Evolutionary conservation across 2,888 invertebrate genomes (phyloP).

Genomic region (Amblyjoppa proteus): DNA sequence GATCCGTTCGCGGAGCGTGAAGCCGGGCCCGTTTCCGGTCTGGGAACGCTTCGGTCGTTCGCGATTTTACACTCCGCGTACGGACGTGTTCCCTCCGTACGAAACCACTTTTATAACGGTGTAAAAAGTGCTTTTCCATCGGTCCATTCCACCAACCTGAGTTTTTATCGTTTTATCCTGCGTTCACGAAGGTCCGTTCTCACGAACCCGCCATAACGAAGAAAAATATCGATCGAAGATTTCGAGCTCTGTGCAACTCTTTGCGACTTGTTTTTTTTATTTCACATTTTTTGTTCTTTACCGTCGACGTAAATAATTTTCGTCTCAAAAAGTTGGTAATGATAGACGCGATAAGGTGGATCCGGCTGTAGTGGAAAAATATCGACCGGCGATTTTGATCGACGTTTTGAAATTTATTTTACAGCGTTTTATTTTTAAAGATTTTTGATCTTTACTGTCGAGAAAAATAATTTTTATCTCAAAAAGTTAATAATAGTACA

Average conservation of each 20-base stretch:
- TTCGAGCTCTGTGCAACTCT: neutral
- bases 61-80: constrained; percentile 70
- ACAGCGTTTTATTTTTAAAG: neutral
- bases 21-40: constrained; percentile 80
- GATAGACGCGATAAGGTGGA: too few relatives aligned
- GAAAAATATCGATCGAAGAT: neutral
- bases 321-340: too few relatives aligned
- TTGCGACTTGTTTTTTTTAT: too few relatives aligned
- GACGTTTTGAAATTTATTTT: neutral
- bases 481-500: neutral
- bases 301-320: neutral
- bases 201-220: neutral
- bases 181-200: neutral
- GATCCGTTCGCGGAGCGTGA: constrained; percentile 78
- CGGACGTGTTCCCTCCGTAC: constrained; percentile 37
- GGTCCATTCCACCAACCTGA: neutral
- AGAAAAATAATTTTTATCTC: neutral
- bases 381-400: neutral
- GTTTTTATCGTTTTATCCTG: neutral
- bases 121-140: constrained; percentile 34
- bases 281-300: neutral
- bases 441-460: neutral
- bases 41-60: constrained; percentile 71
- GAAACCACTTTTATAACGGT: constrained; percentile 40
- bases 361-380: neutral